Base-by-base conservation (phyloP, 2,888 invertebrate species). In the Synanthedon vespiformis region DNA sequence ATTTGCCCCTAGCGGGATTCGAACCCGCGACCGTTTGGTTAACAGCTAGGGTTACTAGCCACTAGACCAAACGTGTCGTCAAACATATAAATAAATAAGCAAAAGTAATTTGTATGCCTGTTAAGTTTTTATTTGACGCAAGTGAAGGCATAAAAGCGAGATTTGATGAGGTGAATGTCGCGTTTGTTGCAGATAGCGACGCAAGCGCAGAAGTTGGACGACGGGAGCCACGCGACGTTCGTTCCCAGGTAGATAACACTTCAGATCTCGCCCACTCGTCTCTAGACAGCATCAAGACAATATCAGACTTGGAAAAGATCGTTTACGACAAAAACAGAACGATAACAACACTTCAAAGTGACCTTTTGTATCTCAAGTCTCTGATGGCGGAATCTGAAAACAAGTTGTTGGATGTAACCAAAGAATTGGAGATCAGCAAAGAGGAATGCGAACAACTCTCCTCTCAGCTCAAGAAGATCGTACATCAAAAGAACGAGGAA, bases 401-500 rank as follows among this genome's bases (percentile, higher is more conserved):
- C 22, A 83, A 80, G 62, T 68, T 83, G 0, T 60, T 86, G 27
- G 86, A 86, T 52, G 68, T 77, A 14, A 66, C 67, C n/a, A 80
- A 76, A 53, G 85, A 86, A 48, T 61, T 85, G 2, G 82, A 86
- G 56, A 54, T 75, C 11, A 76, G 68, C 58, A 75, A 72, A 57
- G 85, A 84, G 57, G 80, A 77, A 55, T 80, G 77, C 53, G 70
- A 79, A 11, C 83, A 86, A 56, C 59, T 86, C 2, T 81, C 85
- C 2, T 63, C 53, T 48, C 86, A 86, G 57, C 65, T 87, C 12
- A 84, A 84, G 71, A 84, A 84, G 61, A 72, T 83, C 6, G 83
- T 82, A 1, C 65, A 75, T 41, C 78, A 75, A 63, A 87, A 87
- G 63, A 87, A 86, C 53, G 86, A 86, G 53, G 87, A 86, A 56